phyloP scores from a whole-genome alignment of 2,888 invertebrate genomes.

The Lepidochrysops patricia region DNA sequence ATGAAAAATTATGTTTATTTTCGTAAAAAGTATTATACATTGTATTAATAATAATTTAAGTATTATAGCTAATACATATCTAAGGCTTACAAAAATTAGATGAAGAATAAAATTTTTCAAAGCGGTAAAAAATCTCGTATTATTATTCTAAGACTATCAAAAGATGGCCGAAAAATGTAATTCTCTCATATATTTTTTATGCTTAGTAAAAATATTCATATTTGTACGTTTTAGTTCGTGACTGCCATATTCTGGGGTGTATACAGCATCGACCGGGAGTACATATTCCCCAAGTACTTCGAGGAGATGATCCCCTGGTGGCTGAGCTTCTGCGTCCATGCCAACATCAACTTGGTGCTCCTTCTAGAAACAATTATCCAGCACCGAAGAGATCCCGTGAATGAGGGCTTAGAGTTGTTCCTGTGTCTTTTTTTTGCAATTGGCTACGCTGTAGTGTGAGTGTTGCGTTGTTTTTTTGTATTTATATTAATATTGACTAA shows the following conservation, averaged over 20 bases:
- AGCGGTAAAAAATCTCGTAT: too few species aligned
- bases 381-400: not conserved
- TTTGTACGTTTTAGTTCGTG: not conserved
- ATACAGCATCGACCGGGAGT: not conserved
- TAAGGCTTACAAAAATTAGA: too few species aligned
- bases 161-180: too few species aligned
- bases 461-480: not conserved
- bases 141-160: too few species aligned
- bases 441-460: not conserved
- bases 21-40: not conserved
- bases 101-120: too few species aligned
- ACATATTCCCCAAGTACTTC: constrained; percentile 2
- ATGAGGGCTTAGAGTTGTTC: not conserved
- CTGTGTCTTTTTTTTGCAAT: not conserved
- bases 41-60: too few species aligned
- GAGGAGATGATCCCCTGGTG: constrained; percentile 11
- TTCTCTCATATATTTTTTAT: too few species aligned
- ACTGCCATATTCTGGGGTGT: not conserved
- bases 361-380: not conserved
- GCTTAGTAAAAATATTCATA: too few species aligned
- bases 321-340: constrained; percentile 6
- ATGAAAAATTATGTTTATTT: too few species aligned
- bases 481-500: too few species aligned
- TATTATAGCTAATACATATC: too few species aligned
- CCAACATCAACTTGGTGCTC: not conserved